Base-by-base conservation (phyloP, 2,888 invertebrate genomes). In the Hypsopygia costalis region DNA sequence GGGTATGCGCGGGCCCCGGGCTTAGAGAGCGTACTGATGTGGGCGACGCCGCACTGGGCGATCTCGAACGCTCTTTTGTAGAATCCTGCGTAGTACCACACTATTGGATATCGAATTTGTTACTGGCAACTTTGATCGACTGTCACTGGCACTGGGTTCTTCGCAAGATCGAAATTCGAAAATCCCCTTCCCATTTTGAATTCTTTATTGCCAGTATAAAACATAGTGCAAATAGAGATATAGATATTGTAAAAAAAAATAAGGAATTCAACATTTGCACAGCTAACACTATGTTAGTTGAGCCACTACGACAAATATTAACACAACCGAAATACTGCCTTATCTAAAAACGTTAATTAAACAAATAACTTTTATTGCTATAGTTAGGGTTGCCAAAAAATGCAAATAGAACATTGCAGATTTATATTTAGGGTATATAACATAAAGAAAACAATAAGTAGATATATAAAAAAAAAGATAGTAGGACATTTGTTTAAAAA, bases 261-360 rank as follows among this genome's bases (percentile, higher is more conserved):
- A 79, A 85, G 85, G 85, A 85, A 85, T 85, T 85, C 85, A 85
- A 85, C 85, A 85, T 83, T 81, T 76, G 75, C 54, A 34, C 27
- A 25, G 28, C 41, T 41, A 34, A 39, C 47, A 43, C 49, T 29
- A 34, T 41, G 20, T 43, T 45, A 33, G 33, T 42, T 39, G 49
- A 40, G 16, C 16, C 16, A 16, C 41, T 43, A 55, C 50, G 58
- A 60, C 52, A 57, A 56, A 62, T 44, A 59, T 53, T 16, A 47
- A 45, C 45, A 44, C 44, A 44, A 52, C 47, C 39, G 44, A 36
- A 39, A 32, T 45, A 52, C 43, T 60, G 62, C 59, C 58, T 61
- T 67, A 69, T 67, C 64, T 56, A 55, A 45, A 25, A 28, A 34
- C 16, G 4, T 3, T 16, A 4, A 16, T 16, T 16, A 16, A 16